These are phyloP conservation scores for Syritta pipiens DNA, from an alignment of 2,888 invertebrate species.

Conservation along the genomic window DNA sequence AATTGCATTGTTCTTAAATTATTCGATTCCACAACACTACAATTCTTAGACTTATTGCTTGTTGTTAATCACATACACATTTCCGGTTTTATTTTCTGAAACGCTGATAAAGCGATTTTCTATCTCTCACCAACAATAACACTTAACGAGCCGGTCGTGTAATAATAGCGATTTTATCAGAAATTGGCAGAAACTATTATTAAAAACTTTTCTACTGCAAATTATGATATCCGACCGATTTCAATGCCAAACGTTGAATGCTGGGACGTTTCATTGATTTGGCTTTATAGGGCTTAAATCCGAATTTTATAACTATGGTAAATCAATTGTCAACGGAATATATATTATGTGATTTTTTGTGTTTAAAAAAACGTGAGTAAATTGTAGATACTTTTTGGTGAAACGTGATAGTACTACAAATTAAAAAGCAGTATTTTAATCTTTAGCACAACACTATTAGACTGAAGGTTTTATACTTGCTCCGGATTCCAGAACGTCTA, in stretches of 20 bases:
- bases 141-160: too few species aligned
- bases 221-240: neutral
- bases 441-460: too few species aligned
- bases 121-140: too few species aligned
- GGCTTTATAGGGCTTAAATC: constrained; percentile 6
- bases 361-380: constrained; percentile 4
- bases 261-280: neutral
- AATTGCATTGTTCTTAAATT: constrained; percentile 1
- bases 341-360: constrained; percentile 9
- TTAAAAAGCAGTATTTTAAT: too few species aligned
- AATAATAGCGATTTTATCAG: too few species aligned
- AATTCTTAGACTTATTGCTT: too few species aligned
- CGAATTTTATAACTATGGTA: neutral
- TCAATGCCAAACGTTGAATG: constrained; percentile 1
- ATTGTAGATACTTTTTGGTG: neutral
- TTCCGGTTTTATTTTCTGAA: constrained; percentile 38
- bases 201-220: too few species aligned
- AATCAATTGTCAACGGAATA: neutral
- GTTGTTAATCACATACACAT: constrained; percentile 2
- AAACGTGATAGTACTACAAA: too few species aligned
- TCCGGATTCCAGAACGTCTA: too few species aligned
- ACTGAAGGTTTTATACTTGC: too few species aligned
- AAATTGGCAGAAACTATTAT: too few species aligned
- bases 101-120: constrained; percentile 4
- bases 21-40: neutral